Conservation (phyloP, 2,113 vertebrate species). For the Oxyura jamaicensis region DNA sequence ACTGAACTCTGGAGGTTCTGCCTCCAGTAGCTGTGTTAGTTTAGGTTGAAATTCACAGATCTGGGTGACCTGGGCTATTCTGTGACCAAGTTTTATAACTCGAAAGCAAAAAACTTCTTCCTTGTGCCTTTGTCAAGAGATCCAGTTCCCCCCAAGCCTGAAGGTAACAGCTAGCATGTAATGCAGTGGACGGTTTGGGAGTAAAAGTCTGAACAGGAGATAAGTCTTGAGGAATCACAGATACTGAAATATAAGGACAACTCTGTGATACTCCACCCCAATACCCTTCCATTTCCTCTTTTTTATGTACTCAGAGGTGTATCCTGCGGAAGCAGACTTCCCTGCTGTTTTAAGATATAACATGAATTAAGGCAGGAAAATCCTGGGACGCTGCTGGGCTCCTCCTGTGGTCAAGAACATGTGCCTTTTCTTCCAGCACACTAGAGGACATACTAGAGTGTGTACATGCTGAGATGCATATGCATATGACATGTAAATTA, state of each 20-base stretch:
- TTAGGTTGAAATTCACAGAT: neutral
- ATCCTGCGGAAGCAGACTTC: neutral
- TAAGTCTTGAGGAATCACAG: neutral
- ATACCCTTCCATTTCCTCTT: neutral
- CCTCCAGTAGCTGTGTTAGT: neutral
- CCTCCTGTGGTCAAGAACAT: neutral
- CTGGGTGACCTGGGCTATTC: neutral
- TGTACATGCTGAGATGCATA: neutral
- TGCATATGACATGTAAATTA: neutral
- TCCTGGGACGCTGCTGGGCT: neutral
- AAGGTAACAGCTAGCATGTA: neutral
- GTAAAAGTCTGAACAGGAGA: neutral
- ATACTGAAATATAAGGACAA: neutral
- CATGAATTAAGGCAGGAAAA: neutral
- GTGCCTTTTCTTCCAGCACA: neutral
- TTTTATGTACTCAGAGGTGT: neutral
- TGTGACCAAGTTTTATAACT: neutral
- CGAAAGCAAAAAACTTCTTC: neutral
- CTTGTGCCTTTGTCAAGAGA: neutral
- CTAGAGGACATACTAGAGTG: neutral
- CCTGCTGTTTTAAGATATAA: neutral
- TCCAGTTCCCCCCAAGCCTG: rapidly evolving
- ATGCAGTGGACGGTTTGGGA: neutral
- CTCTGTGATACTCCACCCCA: neutral
- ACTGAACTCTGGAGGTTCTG: neutral